A percentile compares a stretch with the other conserved stretches of the same genome.
Conservation (phyloP, 2,113 vertebrate species). For the Odocoileus hemionus region DNA sequence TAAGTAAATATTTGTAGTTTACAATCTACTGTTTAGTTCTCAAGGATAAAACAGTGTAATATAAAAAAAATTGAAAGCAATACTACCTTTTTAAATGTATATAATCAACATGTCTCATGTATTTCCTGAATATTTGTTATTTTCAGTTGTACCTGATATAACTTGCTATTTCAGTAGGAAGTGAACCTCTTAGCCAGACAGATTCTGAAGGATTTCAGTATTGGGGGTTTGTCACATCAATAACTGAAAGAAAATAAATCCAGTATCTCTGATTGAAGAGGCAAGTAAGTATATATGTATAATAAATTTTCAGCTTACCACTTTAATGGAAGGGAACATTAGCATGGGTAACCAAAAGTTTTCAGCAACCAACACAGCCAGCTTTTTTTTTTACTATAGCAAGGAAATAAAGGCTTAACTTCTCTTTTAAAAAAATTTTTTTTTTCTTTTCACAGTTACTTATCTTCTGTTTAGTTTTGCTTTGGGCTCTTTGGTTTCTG, state of each 20-base stretch:
- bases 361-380: neutral
- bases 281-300: neutral
- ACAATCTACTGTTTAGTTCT: neutral
- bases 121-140: neutral
- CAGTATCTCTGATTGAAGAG: neutral
- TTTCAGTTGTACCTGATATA: neutral
- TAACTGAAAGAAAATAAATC: neutral
- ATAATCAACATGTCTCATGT: neutral
- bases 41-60: neutral
- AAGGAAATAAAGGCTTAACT: neutral
- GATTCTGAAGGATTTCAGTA: neutral
- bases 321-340: neutral
- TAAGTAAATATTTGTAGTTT: neutral
- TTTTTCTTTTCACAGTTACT: neutral
- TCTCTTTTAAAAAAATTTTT: rapidly evolving
- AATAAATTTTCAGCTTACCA: neutral
- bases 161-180: neutral
- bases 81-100: neutral
- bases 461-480: neutral
- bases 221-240: neutral
- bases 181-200: neutral
- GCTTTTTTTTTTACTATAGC: neutral
- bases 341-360: neutral
- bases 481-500: neutral
- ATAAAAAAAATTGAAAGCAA: neutral